These are phyloP conservation scores for Morbakka virulenta DNA, from an alignment of 30 jellyfish, hydroid and myxozoan genomes.

Conservation along the genomic window DNA sequence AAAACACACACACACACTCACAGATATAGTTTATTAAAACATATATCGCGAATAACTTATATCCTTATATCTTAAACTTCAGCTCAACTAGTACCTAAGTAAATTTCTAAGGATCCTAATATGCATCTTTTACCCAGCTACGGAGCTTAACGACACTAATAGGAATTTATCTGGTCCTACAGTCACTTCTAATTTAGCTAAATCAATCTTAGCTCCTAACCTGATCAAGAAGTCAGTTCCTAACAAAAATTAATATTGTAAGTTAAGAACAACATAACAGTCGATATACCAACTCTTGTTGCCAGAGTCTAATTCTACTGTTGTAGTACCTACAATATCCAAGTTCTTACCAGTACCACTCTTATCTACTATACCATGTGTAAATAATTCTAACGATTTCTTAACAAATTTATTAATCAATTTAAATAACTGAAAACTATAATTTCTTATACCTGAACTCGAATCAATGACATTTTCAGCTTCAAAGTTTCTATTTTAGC, in stretches of 20 bases:
- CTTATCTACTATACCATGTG: background rate
- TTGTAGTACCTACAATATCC: constrained; percentile 36
- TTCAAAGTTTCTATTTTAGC: constrained; percentile 21
- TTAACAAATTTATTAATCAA: constrained; percentile 16
- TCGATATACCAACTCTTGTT: constrained; percentile 25
- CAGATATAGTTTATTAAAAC: too few relatives aligned
- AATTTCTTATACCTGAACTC: constrained; percentile 21
- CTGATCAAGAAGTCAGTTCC: constrained; percentile 12
- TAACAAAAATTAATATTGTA: constrained; percentile 1
- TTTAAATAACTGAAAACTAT: constrained; percentile 18
- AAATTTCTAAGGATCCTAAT: background rate
- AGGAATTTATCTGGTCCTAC: background rate
- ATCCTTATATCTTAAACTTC: too few relatives aligned
- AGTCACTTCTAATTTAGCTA: background rate
- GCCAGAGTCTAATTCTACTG: constrained; percentile 12
- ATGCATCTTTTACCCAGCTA: background rate
- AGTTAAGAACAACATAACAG: constrained; percentile 19
- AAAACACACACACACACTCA: too few relatives aligned
- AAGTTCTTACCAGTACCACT: constrained; percentile 28
- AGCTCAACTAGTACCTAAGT: too few relatives aligned
- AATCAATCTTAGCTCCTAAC: constrained; percentile 20
- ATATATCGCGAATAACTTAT: too few relatives aligned
- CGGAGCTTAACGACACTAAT: constrained; percentile 3
- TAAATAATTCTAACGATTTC: constrained; percentile 1
- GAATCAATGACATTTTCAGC: constrained; percentile 29